A percentile compares a stretch with the other conserved stretches of the same genome.
phyloP scores from a whole-genome alignment of 2,797 vertebrate species.

The Channallabes apus region DNA sequence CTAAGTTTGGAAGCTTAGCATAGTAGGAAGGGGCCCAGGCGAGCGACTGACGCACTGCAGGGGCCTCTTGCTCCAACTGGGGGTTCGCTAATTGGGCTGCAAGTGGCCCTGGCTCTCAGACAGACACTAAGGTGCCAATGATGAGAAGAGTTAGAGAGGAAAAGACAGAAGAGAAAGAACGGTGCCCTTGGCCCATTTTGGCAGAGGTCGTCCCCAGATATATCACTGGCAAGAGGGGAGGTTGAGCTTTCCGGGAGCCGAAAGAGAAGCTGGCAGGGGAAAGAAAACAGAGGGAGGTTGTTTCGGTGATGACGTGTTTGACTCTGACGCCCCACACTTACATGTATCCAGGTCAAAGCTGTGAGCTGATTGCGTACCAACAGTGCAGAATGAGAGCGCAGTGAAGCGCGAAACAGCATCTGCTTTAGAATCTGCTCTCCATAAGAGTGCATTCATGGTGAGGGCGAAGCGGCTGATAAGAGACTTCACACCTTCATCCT shows the following conservation, averaged over 20 bases:
- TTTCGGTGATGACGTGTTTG: conserved; percentile 20
- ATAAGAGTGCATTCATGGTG: background rate
- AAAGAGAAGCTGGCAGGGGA: conserved; percentile 19
- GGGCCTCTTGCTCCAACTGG: conserved; percentile 36
- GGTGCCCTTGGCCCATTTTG: conserved; percentile 56
- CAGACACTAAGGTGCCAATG: conserved; percentile 40
- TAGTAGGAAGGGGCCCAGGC: conserved; percentile 10
- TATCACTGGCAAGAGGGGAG: conserved; percentile 17
- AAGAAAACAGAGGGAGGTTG: background rate
- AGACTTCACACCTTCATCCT: background rate
- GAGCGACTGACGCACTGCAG: conserved; percentile 39
- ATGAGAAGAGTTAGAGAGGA: background rate
- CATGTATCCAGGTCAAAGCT: conserved; percentile 26
- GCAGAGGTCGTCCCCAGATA: conserved; percentile 50
- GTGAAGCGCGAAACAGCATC: conserved; percentile 8
- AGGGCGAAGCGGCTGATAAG: background rate
- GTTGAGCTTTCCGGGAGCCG: conserved; percentile 21
- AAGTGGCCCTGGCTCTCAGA: conserved; percentile 13
- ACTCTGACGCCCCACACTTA: conserved; percentile 29
- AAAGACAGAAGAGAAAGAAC: conserved; percentile 30
- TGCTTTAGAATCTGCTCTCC: conserved; percentile 1
- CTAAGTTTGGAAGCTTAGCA: conserved; percentile 37
- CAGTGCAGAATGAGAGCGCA: background rate
- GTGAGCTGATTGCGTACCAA: conserved; percentile 15
- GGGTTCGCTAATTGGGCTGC: conserved; percentile 42